Conservation (phyloP, 2,888 invertebrate genomes). For the Smittia sp. region DNA sequence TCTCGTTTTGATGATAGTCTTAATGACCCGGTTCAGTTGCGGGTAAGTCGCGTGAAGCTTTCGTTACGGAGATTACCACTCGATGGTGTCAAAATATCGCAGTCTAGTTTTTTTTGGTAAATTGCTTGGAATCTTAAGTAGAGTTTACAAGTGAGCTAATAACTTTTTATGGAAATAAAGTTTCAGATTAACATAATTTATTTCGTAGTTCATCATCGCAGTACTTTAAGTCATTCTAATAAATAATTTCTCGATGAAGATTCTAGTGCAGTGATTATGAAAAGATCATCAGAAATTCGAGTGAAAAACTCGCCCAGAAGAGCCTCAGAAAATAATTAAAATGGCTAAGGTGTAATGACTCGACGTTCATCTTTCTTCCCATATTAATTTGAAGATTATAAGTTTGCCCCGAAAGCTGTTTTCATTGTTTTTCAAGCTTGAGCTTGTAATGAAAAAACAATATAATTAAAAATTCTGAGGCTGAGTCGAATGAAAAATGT, state of each 20-base stretch:
- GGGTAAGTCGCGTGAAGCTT: too few relatives aligned
- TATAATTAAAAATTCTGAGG: neutral
- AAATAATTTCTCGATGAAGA: conserved; percentile 8
- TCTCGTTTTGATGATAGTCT: conserved; percentile 14
- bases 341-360: neutral
- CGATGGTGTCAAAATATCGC: too few relatives aligned
- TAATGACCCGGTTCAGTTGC: neutral
- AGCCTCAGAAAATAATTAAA: conserved; percentile 8
- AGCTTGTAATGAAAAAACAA: conserved; percentile 11
- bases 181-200: conserved; percentile 1
- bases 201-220: neutral
- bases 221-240: neutral
- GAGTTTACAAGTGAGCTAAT: neutral
- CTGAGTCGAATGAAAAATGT: conserved; percentile 1
- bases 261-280: too few relatives aligned
- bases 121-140: neutral
- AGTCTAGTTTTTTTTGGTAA: too few relatives aligned
- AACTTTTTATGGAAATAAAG: conserved; percentile 17
- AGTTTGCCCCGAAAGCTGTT: neutral
- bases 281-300: too few relatives aligned
- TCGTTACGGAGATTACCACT: too few relatives aligned
- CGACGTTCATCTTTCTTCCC: neutral
- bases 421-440: conserved; percentile 2
- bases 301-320: neutral
- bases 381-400: conserved; percentile 14